Conservation (phyloP, 2,113 vertebrate genomes). For the Pycnonotus jocosus region DNA sequence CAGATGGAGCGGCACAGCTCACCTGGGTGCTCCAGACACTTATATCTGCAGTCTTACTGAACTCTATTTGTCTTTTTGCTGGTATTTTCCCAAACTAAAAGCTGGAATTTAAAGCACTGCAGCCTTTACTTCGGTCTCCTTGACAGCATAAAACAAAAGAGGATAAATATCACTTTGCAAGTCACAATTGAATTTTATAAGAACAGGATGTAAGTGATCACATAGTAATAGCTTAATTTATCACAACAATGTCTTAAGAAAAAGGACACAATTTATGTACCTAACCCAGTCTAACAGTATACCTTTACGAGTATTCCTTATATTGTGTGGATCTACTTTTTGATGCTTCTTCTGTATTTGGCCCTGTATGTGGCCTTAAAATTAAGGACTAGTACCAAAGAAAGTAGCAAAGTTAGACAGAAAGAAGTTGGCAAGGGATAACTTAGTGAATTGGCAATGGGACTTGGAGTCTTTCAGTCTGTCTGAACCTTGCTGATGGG, state of each 20-base stretch:
- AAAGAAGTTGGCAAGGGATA: not conserved
- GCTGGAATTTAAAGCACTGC: not conserved
- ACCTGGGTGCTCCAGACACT: constrained; percentile 24
- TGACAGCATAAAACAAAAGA: not conserved
- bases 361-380: not conserved
- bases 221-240: not conserved
- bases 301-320: not conserved
- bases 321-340: not conserved
- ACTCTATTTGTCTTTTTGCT: constrained; percentile 3
- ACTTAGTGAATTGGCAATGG: not conserved
- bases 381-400: not conserved
- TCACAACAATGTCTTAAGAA: not conserved
- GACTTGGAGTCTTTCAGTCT: not conserved
- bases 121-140: not conserved
- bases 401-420: not conserved
- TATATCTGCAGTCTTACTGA: constrained; percentile 5
- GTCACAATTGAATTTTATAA: not conserved
- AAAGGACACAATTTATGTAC: not conserved
- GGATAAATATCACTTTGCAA: not conserved
- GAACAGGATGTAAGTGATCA: not conserved
- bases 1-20: constrained; percentile 47
- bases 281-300: not conserved
- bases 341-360: not conserved
- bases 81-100: not conserved
- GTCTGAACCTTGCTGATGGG: not conserved